Conservation (phyloP, 2,797 vertebrate genomes). For the Basileuterus tristriatus region DNA sequence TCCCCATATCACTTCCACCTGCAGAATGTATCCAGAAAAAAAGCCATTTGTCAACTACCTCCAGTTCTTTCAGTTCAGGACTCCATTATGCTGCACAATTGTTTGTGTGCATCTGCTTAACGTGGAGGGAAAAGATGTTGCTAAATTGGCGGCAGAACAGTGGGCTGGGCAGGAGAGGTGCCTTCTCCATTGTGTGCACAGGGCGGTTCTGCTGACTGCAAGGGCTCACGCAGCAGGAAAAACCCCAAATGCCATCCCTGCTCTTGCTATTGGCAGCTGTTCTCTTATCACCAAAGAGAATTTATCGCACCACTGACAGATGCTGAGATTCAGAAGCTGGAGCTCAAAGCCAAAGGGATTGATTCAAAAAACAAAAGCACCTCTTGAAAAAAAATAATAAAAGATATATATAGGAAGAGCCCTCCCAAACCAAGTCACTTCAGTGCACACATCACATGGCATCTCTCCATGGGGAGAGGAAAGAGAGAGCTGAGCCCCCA, state of each 20-base stretch:
- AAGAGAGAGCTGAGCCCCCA: neutral
- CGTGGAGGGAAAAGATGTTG: neutral
- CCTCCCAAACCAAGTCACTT: slow-evolving; percentile 31
- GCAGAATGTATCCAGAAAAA: neutral
- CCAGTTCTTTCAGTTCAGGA: neutral
- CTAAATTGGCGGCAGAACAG: neutral
- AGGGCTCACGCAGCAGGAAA: slow-evolving; percentile 36
- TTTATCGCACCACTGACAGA: slow-evolving; percentile 73
- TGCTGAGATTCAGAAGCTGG: slow-evolving; percentile 72
- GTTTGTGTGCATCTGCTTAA: neutral
- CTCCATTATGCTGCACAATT: neutral
- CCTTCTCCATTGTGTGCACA: neutral
- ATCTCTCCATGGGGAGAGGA: neutral
- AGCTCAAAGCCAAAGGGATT: slow-evolving; percentile 71
- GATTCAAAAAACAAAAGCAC: slow-evolving; percentile 36
- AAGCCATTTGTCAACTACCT: slow-evolving; percentile 5
- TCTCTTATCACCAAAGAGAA: slow-evolving; percentile 68
- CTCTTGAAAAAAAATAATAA: neutral
- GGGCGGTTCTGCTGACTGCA: slow-evolving; percentile 10
- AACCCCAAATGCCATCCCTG: slow-evolving; percentile 59
- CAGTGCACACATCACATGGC: neutral
- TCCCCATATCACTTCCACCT: neutral
- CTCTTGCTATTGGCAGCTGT: slow-evolving; percentile 67
- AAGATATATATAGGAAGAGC: neutral
- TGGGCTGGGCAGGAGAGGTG: neutral